Percentiles rank a stretch among this genome's conserved stretches.
phyloP scores from a whole-genome alignment of 2,888 invertebrate species.

The Xanthorhoe spadicearia region DNA sequence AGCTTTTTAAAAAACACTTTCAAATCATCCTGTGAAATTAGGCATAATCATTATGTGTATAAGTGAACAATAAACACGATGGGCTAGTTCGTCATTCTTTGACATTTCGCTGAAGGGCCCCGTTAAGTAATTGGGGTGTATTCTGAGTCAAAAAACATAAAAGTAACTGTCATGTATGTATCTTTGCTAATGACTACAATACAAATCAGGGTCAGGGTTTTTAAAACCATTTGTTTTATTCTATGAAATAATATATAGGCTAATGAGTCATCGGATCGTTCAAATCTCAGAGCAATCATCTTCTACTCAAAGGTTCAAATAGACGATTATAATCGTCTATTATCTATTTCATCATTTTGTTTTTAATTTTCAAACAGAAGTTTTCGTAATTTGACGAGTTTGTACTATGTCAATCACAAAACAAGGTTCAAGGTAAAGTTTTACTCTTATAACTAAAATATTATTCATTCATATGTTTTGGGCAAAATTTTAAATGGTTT shows the following conservation, averaged over 20 bases:
- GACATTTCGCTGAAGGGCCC: constrained; percentile 67
- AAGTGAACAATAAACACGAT: constrained; percentile 63
- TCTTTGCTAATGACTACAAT: constrained; percentile 27
- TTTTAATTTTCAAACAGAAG: too few relatives aligned
- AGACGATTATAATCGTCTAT: too few relatives aligned
- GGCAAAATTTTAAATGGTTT: too few relatives aligned
- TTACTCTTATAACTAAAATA: too few relatives aligned
- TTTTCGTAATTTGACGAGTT: too few relatives aligned
- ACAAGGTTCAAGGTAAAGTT: too few relatives aligned
- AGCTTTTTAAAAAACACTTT: background rate
- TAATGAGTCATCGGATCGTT: background rate
- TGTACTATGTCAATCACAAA: too few relatives aligned
- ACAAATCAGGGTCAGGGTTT: constrained; percentile 22
- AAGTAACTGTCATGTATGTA: constrained; percentile 32
- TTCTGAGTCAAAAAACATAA: constrained; percentile 35
- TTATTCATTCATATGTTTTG: too few relatives aligned
- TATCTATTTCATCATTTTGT: background rate
- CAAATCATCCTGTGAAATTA: constrained; percentile 51
- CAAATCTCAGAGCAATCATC: too few relatives aligned
- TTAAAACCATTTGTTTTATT: constrained; percentile 7
- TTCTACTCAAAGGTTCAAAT: too few relatives aligned
- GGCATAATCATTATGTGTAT: constrained; percentile 78
- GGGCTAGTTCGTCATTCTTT: constrained; percentile 65
- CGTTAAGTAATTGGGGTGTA: constrained; percentile 55
- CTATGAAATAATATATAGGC: background rate